A percentile compares a stretch with the other conserved stretches of the same genome.
phyloP scores from a whole-genome alignment of 2,113 vertebrate genomes.

The Pluvianellus socialis region DNA sequence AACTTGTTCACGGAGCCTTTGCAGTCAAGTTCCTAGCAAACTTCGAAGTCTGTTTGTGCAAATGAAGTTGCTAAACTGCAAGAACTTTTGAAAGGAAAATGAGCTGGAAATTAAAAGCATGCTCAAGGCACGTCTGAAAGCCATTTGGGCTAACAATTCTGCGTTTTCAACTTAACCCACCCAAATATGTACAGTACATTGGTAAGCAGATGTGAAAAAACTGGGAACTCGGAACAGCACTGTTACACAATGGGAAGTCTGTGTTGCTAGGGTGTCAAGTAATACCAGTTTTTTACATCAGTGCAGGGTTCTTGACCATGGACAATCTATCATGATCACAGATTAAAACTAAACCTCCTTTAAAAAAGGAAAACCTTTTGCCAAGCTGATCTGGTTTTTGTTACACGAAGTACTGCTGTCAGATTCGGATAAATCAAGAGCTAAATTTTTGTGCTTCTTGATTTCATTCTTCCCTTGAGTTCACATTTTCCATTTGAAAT shows the following conservation, averaged over 20 bases:
- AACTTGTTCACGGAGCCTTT: neutral
- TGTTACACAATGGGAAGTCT: neutral
- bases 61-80: neutral
- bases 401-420: slow-evolving; percentile 5
- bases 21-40: neutral
- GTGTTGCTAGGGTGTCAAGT: neutral
- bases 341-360: neutral
- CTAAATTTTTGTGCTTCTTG: neutral
- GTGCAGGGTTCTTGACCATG: neutral
- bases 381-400: neutral
- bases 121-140: neutral
- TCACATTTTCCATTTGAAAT: slow-evolving; percentile 9
- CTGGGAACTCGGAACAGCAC: neutral
- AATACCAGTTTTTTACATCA: neutral
- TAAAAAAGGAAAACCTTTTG: neutral
- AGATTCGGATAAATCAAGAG: neutral
- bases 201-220: neutral
- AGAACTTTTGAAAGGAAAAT: neutral
- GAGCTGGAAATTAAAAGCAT: neutral
- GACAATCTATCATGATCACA: neutral
- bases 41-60: neutral
- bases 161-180: neutral
- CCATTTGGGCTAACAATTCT: neutral
- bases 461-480: slow-evolving; percentile 1
- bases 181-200: neutral